Evolutionary conservation across 2,888 invertebrate species (phyloP).

Genomic region (Limulus polyphemus): DNA sequence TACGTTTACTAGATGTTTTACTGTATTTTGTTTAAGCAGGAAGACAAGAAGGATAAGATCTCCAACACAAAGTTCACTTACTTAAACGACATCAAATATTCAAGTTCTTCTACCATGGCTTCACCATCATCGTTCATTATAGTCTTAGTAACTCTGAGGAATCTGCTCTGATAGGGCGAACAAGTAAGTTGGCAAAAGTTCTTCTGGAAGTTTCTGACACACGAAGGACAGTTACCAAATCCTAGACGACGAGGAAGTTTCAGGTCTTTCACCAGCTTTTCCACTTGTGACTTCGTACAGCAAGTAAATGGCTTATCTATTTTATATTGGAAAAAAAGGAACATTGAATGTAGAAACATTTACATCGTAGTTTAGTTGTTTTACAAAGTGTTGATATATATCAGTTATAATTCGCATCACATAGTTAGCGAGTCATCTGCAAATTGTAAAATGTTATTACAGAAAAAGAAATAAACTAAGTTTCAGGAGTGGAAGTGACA

Average conservation of each 20-base stretch:
- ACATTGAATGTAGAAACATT: too few relatives aligned
- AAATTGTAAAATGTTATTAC: too few relatives aligned
- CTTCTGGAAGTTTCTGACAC: slow-evolving; percentile 21
- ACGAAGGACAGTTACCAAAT: slow-evolving; percentile 21
- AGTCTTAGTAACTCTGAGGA: slow-evolving; percentile 14
- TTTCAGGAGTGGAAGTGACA: too few relatives aligned
- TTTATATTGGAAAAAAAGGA: too few relatives aligned
- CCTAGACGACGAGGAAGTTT: slow-evolving; percentile 17
- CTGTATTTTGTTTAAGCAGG: too few relatives aligned
- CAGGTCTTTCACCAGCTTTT: slow-evolving; percentile 18
- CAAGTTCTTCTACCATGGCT: slow-evolving; percentile 15
- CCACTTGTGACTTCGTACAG: slow-evolving; percentile 54
- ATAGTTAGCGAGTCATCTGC: too few relatives aligned
- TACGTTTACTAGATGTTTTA: too few relatives aligned
- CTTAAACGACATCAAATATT: slow-evolving; percentile 18
- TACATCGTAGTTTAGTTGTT: too few relatives aligned
- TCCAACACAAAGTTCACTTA: slow-evolving; percentile 1
- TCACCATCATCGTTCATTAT: slow-evolving; percentile 18
- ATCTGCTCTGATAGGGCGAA: slow-evolving; percentile 19
- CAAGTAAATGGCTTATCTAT: slow-evolving; percentile 37
- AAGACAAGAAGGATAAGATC: too few relatives aligned
- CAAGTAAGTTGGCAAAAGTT: slow-evolving; percentile 24
- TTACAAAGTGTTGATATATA: too few relatives aligned
- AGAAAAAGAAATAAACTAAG: too few relatives aligned
- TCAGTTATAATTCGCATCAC: too few relatives aligned